Conservation (phyloP, 2,797 vertebrate genomes). For the Macroramphosus scolopax region DNA sequence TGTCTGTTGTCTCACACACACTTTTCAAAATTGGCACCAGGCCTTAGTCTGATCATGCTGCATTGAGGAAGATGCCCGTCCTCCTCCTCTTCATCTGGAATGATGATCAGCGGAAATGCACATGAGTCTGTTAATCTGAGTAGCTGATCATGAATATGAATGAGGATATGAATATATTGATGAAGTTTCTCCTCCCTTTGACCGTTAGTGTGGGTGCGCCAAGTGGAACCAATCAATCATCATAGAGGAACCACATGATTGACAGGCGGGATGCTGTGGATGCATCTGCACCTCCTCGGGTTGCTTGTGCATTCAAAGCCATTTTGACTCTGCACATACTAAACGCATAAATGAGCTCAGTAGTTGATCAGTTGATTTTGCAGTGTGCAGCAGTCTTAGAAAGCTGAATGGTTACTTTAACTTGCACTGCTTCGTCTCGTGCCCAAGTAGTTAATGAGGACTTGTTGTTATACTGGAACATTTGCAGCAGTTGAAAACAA, state of each 20-base stretch:
- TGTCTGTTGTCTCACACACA: no score
- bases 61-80: conserved; percentile 2
- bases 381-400: no score
- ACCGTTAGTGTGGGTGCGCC: conserved; percentile 45
- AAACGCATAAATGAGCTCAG: no score
- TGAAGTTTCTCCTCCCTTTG: conserved; percentile 52
- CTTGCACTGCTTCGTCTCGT: conserved; percentile 9
- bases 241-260: conserved; percentile 33
- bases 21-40: no score
- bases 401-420: no score
- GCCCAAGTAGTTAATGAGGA: conserved; percentile 14
- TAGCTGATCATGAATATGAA: conserved; percentile 67
- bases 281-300: conserved; percentile 7
- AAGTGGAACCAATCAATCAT: conserved; percentile 63
- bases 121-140: conserved; percentile 55
- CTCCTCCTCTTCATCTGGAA: conserved; percentile 30
- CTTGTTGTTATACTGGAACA: background rate
- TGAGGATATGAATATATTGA: conserved; percentile 70
- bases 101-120: conserved; percentile 44
- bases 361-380: no score
- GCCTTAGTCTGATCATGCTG: no score
- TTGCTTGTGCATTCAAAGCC: no score
- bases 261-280: conserved; percentile 46
- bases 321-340: no score
- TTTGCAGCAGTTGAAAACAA: conserved; percentile 29